Percentiles rank a stretch among this genome's conserved stretches.
Conservation (phyloP, 2,888 invertebrate genomes). For the Iselma pallidipennis region DNA sequence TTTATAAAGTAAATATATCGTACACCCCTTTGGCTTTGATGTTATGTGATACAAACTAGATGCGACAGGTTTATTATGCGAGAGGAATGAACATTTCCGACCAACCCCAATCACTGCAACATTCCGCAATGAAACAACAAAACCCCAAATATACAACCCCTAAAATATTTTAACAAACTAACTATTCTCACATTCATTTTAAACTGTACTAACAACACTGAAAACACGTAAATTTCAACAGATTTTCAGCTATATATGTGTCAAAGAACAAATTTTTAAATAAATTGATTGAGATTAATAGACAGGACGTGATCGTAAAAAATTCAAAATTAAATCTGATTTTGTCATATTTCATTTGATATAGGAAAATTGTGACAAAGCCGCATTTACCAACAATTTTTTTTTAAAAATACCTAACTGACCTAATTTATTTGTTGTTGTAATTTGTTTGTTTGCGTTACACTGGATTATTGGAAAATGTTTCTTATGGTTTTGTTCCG, state of each 20-base stretch:
- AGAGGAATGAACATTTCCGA: conserved; percentile 32
- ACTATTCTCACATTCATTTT: conserved; percentile 14
- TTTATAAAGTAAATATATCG: conserved; percentile 32
- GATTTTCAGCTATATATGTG: no score
- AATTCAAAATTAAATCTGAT: no score
- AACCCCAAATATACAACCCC: conserved; percentile 28
- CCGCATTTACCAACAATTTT: no score
- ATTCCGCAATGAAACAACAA: conserved; percentile 27
- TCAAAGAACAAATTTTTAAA: neutral
- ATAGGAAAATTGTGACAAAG: no score
- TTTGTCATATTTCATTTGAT: no score
- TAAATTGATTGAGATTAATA: neutral
- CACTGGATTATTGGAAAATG: no score
- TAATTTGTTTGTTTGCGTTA: no score
- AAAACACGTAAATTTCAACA: neutral
- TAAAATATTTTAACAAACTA: conserved; percentile 32
- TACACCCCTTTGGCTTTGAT: conserved; percentile 28
- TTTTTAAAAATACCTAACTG: no score
- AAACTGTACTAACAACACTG: neutral
- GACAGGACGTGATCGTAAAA: no score
- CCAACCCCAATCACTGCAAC: conserved; percentile 35
- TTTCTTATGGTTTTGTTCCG: no score
- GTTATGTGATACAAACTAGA: conserved; percentile 30
- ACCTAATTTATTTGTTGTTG: no score
- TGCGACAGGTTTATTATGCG: conserved; percentile 35